Evolutionary conservation across 2,113 vertebrate genomes (phyloP).

Genomic region (Pomatorhinus ruficollis): DNA sequence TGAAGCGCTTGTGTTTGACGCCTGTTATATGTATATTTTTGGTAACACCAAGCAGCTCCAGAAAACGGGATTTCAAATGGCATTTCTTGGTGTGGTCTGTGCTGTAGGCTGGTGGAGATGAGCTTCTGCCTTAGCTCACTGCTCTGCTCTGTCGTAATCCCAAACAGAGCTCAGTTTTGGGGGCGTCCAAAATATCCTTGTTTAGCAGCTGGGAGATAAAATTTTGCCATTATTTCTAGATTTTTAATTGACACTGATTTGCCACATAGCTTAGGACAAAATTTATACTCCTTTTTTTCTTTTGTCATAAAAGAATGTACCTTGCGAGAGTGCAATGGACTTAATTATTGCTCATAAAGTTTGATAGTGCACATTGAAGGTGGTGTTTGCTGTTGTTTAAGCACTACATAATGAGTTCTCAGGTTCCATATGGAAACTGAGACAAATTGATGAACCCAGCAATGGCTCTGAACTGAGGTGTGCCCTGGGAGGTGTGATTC

Average conservation of each 20-base stretch:
- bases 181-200: neutral
- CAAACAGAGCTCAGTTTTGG: neutral
- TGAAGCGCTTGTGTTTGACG: rapidly evolving
- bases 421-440: rapidly evolving
- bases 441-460: neutral
- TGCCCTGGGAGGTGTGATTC: neutral
- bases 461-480: neutral
- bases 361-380: neutral
- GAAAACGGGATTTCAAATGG: neutral
- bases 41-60: neutral
- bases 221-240: neutral
- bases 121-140: neutral
- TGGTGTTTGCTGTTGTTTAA: neutral
- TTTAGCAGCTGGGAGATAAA: neutral
- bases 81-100: neutral
- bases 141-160: neutral
- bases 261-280: neutral
- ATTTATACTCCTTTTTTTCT: neutral
- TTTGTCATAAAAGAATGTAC: neutral
- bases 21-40: neutral
- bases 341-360: neutral
- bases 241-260: neutral
- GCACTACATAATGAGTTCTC: neutral
- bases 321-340: too few species aligned
- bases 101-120: neutral